A percentile compares a stretch with the other conserved stretches of the same genome.
Conservation (phyloP, 2,888 invertebrate genomes). For the Monoplex corrugatus region DNA sequence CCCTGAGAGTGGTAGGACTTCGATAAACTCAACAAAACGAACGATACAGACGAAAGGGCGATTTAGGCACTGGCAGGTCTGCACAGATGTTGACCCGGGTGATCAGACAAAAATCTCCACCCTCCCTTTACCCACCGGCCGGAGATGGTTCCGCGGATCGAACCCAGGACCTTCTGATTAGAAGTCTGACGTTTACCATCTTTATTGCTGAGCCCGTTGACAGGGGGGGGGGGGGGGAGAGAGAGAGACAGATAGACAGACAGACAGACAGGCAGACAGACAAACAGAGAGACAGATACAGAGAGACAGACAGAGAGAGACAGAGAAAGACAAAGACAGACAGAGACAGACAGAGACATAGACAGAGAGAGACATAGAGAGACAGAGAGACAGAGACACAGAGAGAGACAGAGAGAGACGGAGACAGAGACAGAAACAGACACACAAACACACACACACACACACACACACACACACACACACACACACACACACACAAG, state of each 20-base stretch:
- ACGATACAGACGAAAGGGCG: too few species aligned
- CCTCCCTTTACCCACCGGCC: too few species aligned
- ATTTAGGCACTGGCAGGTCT: too few species aligned
- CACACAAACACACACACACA: conserved; percentile 1
- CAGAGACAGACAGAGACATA: too few species aligned
- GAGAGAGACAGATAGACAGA: background rate
- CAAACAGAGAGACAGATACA: background rate
- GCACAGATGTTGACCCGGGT: too few species aligned
- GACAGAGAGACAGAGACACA: background rate
- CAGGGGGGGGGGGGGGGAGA: background rate
- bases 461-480: background rate
- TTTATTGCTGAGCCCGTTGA: background rate
- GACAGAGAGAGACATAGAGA: too few species aligned
- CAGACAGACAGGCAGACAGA: background rate
- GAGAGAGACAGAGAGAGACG: background rate
- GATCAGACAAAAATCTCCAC: too few species aligned
- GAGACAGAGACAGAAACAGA: background rate
- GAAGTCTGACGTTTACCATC: too few species aligned
- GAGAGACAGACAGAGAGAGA: background rate
- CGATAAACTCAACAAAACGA: too few species aligned
- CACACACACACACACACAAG: background rate
- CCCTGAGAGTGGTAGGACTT: too few species aligned
- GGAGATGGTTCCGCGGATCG: too few species aligned
- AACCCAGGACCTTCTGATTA: too few species aligned
- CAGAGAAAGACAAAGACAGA: background rate